phyloP scores from a whole-genome alignment of 2,888 invertebrate species.

The Meiosimyza platycephala region DNA sequence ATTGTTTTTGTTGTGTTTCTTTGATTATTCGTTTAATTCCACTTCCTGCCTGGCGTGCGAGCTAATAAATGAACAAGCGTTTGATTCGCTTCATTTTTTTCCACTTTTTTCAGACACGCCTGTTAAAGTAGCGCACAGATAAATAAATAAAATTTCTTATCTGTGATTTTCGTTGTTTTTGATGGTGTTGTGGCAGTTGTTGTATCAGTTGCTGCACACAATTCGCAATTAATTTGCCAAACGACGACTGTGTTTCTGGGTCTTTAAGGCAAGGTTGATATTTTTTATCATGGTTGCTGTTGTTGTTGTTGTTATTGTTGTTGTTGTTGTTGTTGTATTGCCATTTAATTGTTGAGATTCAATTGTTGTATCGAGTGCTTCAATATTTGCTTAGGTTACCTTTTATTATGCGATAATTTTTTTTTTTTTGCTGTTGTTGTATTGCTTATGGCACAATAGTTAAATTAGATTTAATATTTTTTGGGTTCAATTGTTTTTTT shows the following conservation, averaged over 20 bases:
- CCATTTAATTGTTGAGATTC: slow-evolving; percentile 8
- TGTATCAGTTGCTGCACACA: slow-evolving; percentile 10
- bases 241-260: slow-evolving; percentile 16
- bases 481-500: no score
- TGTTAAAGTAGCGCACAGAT: slow-evolving; percentile 41
- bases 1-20: background rate
- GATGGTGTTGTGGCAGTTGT: background rate
- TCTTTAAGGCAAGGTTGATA: background rate
- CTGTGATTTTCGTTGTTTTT: slow-evolving; percentile 19
- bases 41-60: slow-evolving; percentile 51
- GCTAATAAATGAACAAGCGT: slow-evolving; percentile 40
- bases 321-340: background rate
- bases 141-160: slow-evolving; percentile 49
- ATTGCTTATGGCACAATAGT: no score
- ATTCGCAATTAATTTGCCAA: background rate
- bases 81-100: slow-evolving; percentile 24
- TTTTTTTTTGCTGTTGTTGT: slow-evolving; percentile 19
- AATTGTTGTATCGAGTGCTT: slow-evolving; percentile 24
- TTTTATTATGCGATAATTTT: background rate
- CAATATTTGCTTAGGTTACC: background rate
- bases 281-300: background rate
- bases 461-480: no score
- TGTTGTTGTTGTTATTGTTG: background rate
- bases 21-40: slow-evolving; percentile 31
- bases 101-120: slow-evolving; percentile 49